Evolutionary conservation across 2,888 invertebrate species (phyloP).

Genomic region (Drosophila kuntzei): DNA sequence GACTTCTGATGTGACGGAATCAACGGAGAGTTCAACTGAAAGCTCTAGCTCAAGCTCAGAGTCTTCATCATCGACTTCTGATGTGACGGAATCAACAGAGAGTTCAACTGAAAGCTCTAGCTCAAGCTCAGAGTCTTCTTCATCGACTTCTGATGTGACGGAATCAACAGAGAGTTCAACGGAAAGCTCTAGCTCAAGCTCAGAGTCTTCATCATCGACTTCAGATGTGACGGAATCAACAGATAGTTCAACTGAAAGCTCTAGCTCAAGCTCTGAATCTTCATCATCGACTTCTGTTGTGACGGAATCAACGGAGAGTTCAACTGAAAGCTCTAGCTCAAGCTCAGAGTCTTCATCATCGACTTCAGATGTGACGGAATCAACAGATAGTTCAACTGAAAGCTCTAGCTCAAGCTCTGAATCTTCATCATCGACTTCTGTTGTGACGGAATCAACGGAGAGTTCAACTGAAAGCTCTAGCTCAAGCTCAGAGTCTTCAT

Average conservation of each 20-base stretch:
- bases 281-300: neutral
- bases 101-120: constrained; percentile 11
- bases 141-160: neutral
- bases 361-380: constrained; percentile 8
- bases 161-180: neutral
- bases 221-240: neutral
- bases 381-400: constrained; percentile 11
- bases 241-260: neutral
- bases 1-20: neutral
- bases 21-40: neutral
- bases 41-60: constrained; percentile 3
- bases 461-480: constrained; percentile 8
- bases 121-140: constrained; percentile 8
- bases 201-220: neutral
- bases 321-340: constrained; percentile 6
- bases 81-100: neutral
- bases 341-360: constrained; percentile 8
- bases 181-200: neutral
- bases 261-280: neutral
- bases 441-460: neutral
- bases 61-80: constrained; percentile 1
- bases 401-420: constrained; percentile 3
- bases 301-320: neutral
- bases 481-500: constrained; percentile 6
- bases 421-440: neutral